Percentiles rank a stretch among this genome's conserved stretches.
phyloP scores from a whole-genome alignment of 2,113 vertebrate species.

The Microcebus griseorufus region DNA sequence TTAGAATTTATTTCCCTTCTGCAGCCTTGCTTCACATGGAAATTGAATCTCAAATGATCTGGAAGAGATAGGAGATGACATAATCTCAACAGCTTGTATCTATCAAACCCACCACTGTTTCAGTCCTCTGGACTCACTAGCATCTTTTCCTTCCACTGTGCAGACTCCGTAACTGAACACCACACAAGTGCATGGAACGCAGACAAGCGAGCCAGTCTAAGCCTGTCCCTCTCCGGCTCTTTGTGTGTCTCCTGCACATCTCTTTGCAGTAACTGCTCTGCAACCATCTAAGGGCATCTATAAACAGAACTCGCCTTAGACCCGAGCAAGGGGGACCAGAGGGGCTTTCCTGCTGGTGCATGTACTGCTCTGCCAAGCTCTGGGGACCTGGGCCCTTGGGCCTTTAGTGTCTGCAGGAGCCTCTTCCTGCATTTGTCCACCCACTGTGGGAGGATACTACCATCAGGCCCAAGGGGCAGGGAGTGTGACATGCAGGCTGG shows the following conservation, averaged over 20 bases:
- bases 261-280: neutral
- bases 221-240: neutral
- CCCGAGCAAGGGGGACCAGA: neutral
- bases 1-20: neutral
- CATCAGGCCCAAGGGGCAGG: neutral
- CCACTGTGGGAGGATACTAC: neutral
- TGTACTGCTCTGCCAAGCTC: neutral
- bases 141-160: neutral
- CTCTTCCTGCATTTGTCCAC: neutral
- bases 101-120: neutral
- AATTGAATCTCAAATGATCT: neutral
- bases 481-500: neutral
- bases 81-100: neutral
- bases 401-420: neutral
- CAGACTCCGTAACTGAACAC: neutral
- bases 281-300: neutral
- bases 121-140: neutral
- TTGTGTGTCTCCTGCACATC: neutral
- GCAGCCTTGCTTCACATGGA: neutral
- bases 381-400: neutral
- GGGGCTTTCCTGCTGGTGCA: fast-evolving
- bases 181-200: too few species aligned
- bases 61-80: neutral
- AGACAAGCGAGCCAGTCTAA: neutral
- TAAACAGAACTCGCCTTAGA: neutral